Evolutionary conservation across 2,888 invertebrate species (phyloP), one percentile per base, ranked within the genome.

Genomic region (Epsilonema sp.): DNA sequence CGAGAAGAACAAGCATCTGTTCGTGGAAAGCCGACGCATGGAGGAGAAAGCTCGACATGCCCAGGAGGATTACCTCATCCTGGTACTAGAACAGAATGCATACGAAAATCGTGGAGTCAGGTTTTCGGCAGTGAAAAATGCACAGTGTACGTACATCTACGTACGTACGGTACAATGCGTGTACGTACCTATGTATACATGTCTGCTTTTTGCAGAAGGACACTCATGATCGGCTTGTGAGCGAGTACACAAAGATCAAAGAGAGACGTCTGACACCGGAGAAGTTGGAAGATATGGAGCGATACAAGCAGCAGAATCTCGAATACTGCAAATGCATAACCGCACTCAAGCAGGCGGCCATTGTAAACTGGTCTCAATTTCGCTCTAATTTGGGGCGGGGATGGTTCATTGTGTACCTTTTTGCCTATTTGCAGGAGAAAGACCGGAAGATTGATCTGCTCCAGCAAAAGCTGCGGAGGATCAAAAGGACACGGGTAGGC

Each of bases 271-370:
- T 58, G 1, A 58, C 59, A 42, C 61, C 61, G 1, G 61, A 61
- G 49, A 61, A 58, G 46, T 46, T 61, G 39, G 59, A 60, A 51
- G 61, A 61, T 43, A 50, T 62, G 25, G 55, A 57, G 37, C 49
- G 59, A 26, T 62, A 61, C 48, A 40, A 40, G 16, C 40, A 40
- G 44, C 57, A 57, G 51, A 57, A 60, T 25, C 49, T 61, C 5
- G 61, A 61, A 46, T 57, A 58, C 47, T 61, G 59, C 36, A 61
- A 61, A 40, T 61, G 61, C 51, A 61, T 62, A 38, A 62, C 59
- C 11, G 59, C 60, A 2, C 51, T 62, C 16, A 48, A 61, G 22
- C 56, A 56, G 48, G 53, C 58, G 13, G 56, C 54, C 36, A 49
- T 55, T 48, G 59, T 59, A 26, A 44, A 23, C 21, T 20, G 13